Evolutionary conservation across 2,797 vertebrate genomes (phyloP).

Genomic region (Spinibarbus caldwelli): DNA sequence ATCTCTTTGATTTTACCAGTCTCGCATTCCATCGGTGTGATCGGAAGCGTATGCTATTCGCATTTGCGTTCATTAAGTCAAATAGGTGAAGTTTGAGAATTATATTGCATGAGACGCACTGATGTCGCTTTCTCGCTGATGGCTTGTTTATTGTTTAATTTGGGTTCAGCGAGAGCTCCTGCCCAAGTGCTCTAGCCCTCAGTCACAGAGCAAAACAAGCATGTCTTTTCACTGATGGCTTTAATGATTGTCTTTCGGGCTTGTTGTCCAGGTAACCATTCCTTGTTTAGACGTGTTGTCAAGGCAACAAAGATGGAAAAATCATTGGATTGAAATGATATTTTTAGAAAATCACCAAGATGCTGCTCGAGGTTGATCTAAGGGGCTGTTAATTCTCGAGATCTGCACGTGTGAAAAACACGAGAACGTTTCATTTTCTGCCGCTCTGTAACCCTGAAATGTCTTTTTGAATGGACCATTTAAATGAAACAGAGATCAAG

Average conservation of each 20-base stretch:
- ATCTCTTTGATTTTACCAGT: slow-evolving; percentile 1
- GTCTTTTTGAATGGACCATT: slow-evolving; percentile 18
- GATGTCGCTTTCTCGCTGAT: slow-evolving; percentile 41
- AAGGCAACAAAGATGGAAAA: slow-evolving; percentile 79
- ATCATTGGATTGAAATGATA: slow-evolving; percentile 72
- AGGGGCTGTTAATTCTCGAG: slow-evolving; percentile 53
- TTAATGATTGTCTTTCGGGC: slow-evolving; percentile 69
- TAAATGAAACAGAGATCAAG: neutral
- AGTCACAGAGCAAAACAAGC: slow-evolving; percentile 49
- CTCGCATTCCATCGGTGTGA: neutral
- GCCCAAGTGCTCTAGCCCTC: slow-evolving; percentile 42
- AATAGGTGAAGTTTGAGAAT: slow-evolving; percentile 7
- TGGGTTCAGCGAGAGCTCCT: slow-evolving; percentile 36
- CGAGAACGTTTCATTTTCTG: neutral
- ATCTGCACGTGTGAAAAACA: slow-evolving; percentile 39
- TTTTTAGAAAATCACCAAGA: slow-evolving; percentile 76
- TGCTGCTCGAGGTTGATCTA: slow-evolving; percentile 69
- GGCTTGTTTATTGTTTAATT: slow-evolving; percentile 53
- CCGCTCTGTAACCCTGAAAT: slow-evolving; percentile 13
- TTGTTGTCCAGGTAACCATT: slow-evolving; percentile 82
- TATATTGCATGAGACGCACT: neutral
- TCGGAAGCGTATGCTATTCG: neutral
- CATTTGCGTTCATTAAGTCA: neutral
- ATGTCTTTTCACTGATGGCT: slow-evolving; percentile 55
- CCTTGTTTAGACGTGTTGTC: slow-evolving; percentile 83